Conservation (phyloP, 2,113 vertebrate genomes). For the Chionis minor region DNA sequence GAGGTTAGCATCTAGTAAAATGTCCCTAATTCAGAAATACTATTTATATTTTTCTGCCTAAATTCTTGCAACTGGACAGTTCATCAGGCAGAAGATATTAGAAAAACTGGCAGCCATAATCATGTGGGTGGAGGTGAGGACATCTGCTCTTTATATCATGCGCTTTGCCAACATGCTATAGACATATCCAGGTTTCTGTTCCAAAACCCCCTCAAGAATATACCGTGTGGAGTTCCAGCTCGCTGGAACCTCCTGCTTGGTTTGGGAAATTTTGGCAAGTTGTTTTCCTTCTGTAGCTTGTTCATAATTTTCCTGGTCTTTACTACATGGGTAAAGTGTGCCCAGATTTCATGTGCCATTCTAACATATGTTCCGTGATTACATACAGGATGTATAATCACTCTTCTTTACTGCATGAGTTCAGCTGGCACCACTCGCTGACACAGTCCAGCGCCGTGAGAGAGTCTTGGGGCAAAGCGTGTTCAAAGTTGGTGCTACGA, state of each 20-base stretch:
- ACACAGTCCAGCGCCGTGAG: background rate
- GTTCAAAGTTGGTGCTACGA: background rate
- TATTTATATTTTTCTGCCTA: slow-evolving; percentile 33
- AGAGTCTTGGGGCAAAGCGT: slow-evolving; percentile 20
- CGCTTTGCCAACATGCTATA: slow-evolving; percentile 55
- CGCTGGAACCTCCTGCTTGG: slow-evolving; percentile 63
- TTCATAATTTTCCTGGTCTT: slow-evolving; percentile 49
- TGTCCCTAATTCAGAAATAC: background rate
- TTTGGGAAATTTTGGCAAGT: slow-evolving; percentile 53
- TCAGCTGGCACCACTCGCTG: slow-evolving; percentile 14
- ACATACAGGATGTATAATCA: slow-evolving; percentile 64
- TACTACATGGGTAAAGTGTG: slow-evolving; percentile 58
- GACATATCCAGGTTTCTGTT: slow-evolving; percentile 62
- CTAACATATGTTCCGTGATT: slow-evolving; percentile 59
- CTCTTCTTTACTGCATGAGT: slow-evolving; percentile 58
- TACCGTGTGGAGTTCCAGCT: slow-evolving; percentile 36
- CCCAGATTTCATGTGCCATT: slow-evolving; percentile 60
- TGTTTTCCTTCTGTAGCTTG: slow-evolving; percentile 51
- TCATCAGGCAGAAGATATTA: slow-evolving; percentile 69
- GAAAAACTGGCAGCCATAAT: slow-evolving; percentile 65
- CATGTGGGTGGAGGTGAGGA: slow-evolving; percentile 64
- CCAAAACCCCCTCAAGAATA: slow-evolving; percentile 69
- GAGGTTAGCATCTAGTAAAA: background rate
- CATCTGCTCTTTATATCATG: slow-evolving; percentile 67
- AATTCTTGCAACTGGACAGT: slow-evolving; percentile 60